Evolutionary conservation across 2,888 invertebrate species (phyloP), one percentile per base, ranked within the genome.

Genomic region (Lasioglossum morio): DNA sequence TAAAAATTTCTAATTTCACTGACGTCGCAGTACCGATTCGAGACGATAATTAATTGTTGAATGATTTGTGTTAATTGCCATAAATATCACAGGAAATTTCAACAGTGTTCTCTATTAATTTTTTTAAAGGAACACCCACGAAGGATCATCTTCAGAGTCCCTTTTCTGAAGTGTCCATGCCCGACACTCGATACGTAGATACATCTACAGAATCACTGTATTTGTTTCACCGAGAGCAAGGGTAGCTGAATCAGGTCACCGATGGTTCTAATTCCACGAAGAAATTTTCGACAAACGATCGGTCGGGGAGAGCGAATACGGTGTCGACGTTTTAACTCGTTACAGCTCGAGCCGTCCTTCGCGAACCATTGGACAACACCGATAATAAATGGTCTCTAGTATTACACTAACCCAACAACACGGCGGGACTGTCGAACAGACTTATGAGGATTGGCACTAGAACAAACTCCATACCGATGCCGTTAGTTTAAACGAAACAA

Each of bases 381-480:
- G 72, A 78, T 66, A 48, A 72, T 81, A 87, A 85, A 43, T 79
- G 78, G 66, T 46, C 63, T 72, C 78, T 46, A 79, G 60, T 73
- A 23, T 34, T 7, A 34, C 37, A 57, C n/a, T 57, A 81, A 82
- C 75, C 63, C 12, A 75, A 53, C 34, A 66, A 83, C 80, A 70
- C 23, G 60, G 43, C 75, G 69, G 70, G 4, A 8, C 19, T 16
- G 2, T 16, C n/a, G 73, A 87, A 89, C 91, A 85, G 82, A 92
- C 91, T 91, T 84, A 92, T 88, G 72, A 92, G 75, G 87, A 87
- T 91, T 78, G 86, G 74, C 84, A 90, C 72, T 63, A 86, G 75
- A 81, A 88, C 83, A 77, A 88, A 91, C 84, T 88, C 77, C 84
- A 88, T 89, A 69, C 12, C 19, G 46, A 37, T 63, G 43, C 72